phyloP scores from a whole-genome alignment of 1,140 invertebrate species.

The Hycleus cichorii region DNA sequence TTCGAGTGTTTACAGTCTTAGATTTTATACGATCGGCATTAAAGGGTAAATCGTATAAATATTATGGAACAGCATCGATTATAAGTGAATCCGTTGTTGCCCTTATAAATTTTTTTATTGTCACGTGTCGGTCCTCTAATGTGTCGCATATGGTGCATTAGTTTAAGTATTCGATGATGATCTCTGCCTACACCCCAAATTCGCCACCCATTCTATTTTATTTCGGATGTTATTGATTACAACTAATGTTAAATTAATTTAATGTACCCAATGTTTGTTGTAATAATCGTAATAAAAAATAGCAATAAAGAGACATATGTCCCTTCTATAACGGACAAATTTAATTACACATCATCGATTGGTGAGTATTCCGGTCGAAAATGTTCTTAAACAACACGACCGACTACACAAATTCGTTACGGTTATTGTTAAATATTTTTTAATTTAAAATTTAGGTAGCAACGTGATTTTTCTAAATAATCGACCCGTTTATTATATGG shows the following conservation, averaged over 20 bases:
- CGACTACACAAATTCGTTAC: no score
- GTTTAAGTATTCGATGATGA: slow-evolving; percentile 9
- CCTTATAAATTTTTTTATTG: slow-evolving; percentile 21
- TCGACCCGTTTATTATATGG: not conserved
- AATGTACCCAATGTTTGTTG: slow-evolving; percentile 1
- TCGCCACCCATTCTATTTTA: not conserved
- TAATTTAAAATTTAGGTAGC: not conserved
- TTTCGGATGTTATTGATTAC: slow-evolving; percentile 17
- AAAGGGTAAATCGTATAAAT: slow-evolving; percentile 10
- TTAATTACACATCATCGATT: no score
- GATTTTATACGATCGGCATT: slow-evolving; percentile 11
- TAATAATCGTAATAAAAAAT: no score
- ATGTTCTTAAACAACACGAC: no score
- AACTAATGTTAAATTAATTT: slow-evolving; percentile 21
- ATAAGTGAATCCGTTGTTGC: slow-evolving; percentile 18
- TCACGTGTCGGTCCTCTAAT: slow-evolving; percentile 18
- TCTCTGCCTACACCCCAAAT: no score
- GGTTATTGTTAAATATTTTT: no score
- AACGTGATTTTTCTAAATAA: slow-evolving; percentile 1
- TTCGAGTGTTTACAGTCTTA: slow-evolving; percentile 8
- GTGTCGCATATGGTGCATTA: slow-evolving; percentile 21
- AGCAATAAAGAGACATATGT: no score
- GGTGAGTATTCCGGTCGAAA: no score
- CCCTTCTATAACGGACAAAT: no score
- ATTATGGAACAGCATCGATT: slow-evolving; percentile 2